These are phyloP conservation scores for Crossoptilon crossoptilon DNA, from an alignment of 2,797 vertebrate genomes.

Conservation along the genomic window DNA sequence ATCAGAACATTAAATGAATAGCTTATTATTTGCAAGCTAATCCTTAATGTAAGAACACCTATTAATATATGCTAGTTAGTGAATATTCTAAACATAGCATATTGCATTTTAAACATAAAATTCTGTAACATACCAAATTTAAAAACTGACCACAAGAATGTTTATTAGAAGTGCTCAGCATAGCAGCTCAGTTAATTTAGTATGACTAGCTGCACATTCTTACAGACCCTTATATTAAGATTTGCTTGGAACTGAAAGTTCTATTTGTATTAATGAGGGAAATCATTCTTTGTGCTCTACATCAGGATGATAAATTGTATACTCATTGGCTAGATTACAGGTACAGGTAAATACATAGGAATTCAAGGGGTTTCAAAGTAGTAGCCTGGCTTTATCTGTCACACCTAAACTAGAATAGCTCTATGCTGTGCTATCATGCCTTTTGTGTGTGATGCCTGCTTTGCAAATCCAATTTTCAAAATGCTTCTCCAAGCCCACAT, in stretches of 20 bases:
- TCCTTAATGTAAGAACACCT: background rate
- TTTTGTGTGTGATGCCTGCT: background rate
- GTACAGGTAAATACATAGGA: background rate
- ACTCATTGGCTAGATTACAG: background rate
- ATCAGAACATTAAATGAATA: background rate
- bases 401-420: background rate
- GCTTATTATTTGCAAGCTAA: background rate
- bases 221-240: background rate
- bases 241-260: constrained; percentile 21
- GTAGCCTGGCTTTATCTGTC: background rate
- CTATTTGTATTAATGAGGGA: constrained; percentile 47
- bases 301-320: background rate
- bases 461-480: background rate
- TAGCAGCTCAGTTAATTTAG: background rate
- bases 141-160: background rate
- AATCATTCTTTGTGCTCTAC: constrained; percentile 10
- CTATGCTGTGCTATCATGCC: fast-evolving
- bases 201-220: background rate
- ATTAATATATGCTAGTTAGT: background rate
- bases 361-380: background rate
- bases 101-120: background rate
- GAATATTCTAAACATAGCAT: background rate
- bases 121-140: background rate
- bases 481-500: background rate
- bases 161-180: background rate